Percentiles rank a stretch among this genome's conserved stretches.
phyloP scores from a whole-genome alignment of 35 echinoderm and acorn worm species.

The Heliocidaris erythrogramma region DNA sequence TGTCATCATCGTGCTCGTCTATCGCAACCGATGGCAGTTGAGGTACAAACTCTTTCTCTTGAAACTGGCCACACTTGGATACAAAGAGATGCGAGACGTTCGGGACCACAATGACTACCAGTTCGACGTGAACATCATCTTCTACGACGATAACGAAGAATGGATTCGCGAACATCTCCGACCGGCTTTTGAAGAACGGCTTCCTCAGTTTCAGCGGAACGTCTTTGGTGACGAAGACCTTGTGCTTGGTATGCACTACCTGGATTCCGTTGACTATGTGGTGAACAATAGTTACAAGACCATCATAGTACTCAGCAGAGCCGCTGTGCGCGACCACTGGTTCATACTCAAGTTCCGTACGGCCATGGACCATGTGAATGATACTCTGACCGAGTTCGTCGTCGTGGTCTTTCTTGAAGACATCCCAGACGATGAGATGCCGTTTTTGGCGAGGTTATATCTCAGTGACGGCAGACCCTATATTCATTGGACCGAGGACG shows the following conservation, averaged over 20 bases:
- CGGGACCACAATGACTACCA: neutral
- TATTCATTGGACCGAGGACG: too few species aligned
- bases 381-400: neutral
- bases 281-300: too few species aligned
- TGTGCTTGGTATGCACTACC: too few species aligned
- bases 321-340: neutral
- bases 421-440: too few species aligned
- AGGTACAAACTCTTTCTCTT: neutral
- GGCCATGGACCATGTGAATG: neutral
- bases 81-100: neutral
- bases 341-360: neutral
- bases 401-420: neutral
- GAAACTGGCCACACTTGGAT: neutral
- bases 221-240: too few species aligned
- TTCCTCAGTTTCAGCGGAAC: too few species aligned
- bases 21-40: neutral
- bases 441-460: too few species aligned
- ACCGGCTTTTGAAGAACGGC: too few species aligned
- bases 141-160: too few species aligned
- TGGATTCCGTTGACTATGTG: too few species aligned
- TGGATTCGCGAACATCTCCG: too few species aligned
- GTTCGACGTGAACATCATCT: neutral
- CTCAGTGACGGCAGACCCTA: too few species aligned
- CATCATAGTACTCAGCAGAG: neutral
- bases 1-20: neutral